phyloP scores from a whole-genome alignment of 2,113 vertebrate species.

The Nymphicus hollandicus region DNA sequence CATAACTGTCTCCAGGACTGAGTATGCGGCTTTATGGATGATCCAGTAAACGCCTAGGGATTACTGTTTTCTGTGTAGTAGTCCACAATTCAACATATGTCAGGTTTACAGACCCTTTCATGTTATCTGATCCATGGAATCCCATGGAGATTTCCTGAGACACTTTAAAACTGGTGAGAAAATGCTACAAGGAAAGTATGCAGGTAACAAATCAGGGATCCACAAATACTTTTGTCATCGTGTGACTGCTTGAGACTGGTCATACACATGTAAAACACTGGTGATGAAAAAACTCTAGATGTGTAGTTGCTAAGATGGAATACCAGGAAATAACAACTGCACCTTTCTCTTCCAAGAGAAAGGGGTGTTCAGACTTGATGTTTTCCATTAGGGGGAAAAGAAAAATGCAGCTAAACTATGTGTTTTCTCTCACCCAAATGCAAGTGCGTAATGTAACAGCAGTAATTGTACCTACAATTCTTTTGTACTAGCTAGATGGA shows the following conservation, averaged over 20 bases:
- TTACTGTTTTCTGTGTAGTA: neutral
- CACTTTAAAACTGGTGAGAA: slow-evolving; percentile 16
- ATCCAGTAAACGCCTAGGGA: neutral
- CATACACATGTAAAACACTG: neutral
- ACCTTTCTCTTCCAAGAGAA: neutral
- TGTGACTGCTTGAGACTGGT: slow-evolving; percentile 8
- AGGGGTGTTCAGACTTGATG: neutral
- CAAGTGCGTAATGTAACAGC: neutral
- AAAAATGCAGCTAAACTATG: neutral
- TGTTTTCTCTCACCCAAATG: neutral
- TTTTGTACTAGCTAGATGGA: neutral
- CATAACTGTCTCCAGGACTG: neutral
- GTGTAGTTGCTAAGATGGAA: neutral
- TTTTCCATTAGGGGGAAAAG: neutral
- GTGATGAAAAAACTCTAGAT: slow-evolving; percentile 37
- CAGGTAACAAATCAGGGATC: slow-evolving; percentile 48
- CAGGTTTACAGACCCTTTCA: neutral
- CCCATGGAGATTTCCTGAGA: slow-evolving; percentile 21
- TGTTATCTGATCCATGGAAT: slow-evolving; percentile 3
- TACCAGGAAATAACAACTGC: slow-evolving; percentile 21
- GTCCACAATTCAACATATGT: neutral
- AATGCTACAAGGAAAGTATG: neutral
- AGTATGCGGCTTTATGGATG: neutral
- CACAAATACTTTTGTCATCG: neutral
- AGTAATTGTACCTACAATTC: neutral